Conservation (phyloP, 1,140 invertebrate species). For the Anoplophora glabripennis region DNA sequence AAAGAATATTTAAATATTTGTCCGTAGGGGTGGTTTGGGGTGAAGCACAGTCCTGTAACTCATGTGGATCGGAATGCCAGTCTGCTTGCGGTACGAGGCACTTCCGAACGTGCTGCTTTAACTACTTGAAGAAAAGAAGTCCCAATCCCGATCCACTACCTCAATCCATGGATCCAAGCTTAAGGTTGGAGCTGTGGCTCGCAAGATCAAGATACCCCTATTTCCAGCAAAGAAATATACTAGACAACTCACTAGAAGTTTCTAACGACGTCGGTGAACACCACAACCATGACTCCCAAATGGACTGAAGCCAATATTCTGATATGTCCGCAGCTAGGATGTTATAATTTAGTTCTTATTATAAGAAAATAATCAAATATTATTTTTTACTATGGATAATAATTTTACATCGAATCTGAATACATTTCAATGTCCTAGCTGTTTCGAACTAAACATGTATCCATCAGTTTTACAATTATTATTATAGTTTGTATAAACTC, state of each 20-base stretch:
- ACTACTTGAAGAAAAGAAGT: conserved; percentile 55
- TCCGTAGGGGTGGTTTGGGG: conserved; percentile 42
- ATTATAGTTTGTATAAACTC: no score
- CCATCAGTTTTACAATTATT: not conserved
- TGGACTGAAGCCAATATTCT: no score
- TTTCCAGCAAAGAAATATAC: conserved; percentile 23
- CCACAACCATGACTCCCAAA: conserved; percentile 2
- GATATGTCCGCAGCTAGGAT: no score
- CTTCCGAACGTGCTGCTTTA: conserved; percentile 61
- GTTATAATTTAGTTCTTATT: no score
- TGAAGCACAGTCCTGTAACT: conserved; percentile 53
- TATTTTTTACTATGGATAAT: no score
- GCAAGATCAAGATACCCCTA: conserved; percentile 40
- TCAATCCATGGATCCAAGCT: conserved; percentile 38
- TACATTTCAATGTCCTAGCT: no score
- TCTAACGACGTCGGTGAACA: conserved; percentile 11
- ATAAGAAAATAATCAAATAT: no score
- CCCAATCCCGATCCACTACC: conserved; percentile 20
- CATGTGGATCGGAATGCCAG: conserved; percentile 58
- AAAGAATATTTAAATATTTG: no score
- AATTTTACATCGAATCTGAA: no score
- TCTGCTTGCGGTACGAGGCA: conserved; percentile 57
- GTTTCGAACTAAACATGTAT: no score
- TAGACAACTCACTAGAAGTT: conserved; percentile 12
- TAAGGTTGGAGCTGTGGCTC: conserved; percentile 45